A percentile compares a stretch with the other conserved stretches of the same genome.
These are phyloP conservation scores for Limnephilus marmoratus DNA, from an alignment of 2,888 invertebrate species.

Conservation along the genomic window DNA sequence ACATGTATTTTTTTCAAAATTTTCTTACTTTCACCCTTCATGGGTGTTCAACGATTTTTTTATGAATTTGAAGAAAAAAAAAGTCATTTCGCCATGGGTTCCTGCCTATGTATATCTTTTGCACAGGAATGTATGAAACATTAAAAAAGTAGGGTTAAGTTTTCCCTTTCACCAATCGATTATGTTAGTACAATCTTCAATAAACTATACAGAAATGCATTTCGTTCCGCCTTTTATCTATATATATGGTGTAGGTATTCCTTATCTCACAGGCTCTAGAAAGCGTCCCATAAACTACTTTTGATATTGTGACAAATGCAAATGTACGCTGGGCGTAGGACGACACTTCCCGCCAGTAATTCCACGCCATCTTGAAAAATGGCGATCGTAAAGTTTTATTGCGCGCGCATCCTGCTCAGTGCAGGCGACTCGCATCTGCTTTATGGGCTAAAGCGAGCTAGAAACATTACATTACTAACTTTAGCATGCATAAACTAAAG, in stretches of 20 bases:
- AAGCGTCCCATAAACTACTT: constrained; percentile 27
- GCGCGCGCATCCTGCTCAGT: constrained; percentile 52
- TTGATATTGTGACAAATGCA: constrained; percentile 17
- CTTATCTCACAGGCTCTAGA: not conserved
- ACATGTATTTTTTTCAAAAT: too few relatives aligned
- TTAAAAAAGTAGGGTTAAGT: not conserved
- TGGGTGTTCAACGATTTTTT: too few relatives aligned
- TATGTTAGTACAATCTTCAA: not conserved
- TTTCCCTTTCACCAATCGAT: not conserved
- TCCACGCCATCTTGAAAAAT: constrained; percentile 57
- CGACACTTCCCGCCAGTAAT: constrained; percentile 28
- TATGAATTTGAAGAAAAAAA: too few relatives aligned
- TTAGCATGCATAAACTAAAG: not conserved
- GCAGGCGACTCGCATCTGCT: constrained; percentile 18
- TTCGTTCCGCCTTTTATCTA: not conserved
- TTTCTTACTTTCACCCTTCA: too few relatives aligned
- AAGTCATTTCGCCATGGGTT: too few relatives aligned
- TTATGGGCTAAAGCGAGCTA: constrained; percentile 20
- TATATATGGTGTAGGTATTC: not conserved
- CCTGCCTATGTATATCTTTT: too few relatives aligned
- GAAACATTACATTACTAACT: constrained; percentile 27
- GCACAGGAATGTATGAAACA: too few relatives aligned
- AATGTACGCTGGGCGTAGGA: constrained; percentile 26
- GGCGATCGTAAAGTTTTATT: constrained; percentile 59
- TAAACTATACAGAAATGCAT: not conserved